These are phyloP conservation scores for Metalampra italica DNA, from an alignment of 2,888 invertebrate species.

Conservation along the genomic window DNA sequence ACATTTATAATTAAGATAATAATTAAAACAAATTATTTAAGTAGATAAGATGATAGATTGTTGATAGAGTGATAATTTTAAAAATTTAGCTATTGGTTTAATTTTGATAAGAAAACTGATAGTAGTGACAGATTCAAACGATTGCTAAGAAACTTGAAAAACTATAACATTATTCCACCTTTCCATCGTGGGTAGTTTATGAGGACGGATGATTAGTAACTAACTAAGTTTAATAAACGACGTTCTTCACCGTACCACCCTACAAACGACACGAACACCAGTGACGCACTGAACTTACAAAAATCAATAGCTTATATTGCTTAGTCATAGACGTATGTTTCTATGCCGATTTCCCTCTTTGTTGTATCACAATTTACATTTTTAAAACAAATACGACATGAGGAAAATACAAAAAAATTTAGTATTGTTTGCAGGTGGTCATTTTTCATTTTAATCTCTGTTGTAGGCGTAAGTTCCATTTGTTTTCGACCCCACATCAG, in stretches of 20 bases:
- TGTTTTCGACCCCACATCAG: constrained; percentile 47
- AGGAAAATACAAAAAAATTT: not conserved
- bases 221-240: no score
- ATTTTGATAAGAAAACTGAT: no score
- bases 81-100: no score
- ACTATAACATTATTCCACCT: no score
- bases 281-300: constrained; percentile 35
- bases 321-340: constrained; percentile 1
- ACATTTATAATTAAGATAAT: no score
- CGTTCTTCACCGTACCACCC: constrained; percentile 32
- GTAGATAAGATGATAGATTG: no score
- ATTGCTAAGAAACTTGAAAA: no score
- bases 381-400: not conserved
- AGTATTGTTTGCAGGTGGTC: constrained; percentile 21
- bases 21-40: no score
- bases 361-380: not conserved
- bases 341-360: not conserved
- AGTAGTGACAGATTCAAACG: no score
- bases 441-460: constrained; percentile 30
- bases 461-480: constrained; percentile 41
- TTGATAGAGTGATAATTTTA: no score
- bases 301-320: constrained; percentile 35
- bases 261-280: constrained; percentile 32
- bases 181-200: no score
- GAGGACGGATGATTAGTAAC: no score